These are phyloP conservation scores for Paragorgia papillata DNA, from an alignment of 92 coral and sea anemone species.

Conservation along the genomic window DNA sequence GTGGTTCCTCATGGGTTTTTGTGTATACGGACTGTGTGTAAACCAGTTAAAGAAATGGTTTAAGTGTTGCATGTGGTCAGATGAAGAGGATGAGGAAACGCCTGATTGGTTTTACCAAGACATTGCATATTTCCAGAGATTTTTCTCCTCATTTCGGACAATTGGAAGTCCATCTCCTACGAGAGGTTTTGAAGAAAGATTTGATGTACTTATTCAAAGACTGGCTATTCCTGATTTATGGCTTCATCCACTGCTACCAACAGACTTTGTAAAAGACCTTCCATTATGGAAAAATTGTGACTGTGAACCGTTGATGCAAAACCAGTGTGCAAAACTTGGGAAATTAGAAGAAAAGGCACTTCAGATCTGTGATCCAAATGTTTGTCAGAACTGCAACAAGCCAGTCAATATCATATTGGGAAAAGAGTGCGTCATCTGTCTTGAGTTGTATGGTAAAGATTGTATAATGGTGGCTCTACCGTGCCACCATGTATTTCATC, in stretches of 20 bases:
- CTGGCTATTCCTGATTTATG: slow-evolving; percentile 95
- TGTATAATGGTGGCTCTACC: slow-evolving; percentile 81
- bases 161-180: slow-evolving; percentile 65
- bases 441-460: slow-evolving; percentile 76
- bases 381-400: slow-evolving; percentile 57
- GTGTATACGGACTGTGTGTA: slow-evolving; percentile 62
- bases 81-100: slow-evolving; percentile 62
- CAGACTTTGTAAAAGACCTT: slow-evolving; percentile 82
- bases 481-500: slow-evolving; percentile 93
- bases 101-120: slow-evolving; percentile 95
- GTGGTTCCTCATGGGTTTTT: slow-evolving; percentile 62
- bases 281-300: slow-evolving; percentile 90
- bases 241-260: slow-evolving; percentile 92
- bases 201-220: slow-evolving; percentile 86
- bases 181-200: slow-evolving; percentile 80
- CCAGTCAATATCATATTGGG: slow-evolving; percentile 72
- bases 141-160: slow-evolving; percentile 71
- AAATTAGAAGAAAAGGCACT: slow-evolving; percentile 1
- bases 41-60: slow-evolving; percentile 68
- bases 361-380: slow-evolving; percentile 21
- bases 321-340: slow-evolving; percentile 17
- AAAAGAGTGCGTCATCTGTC: slow-evolving; percentile 86
- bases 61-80: slow-evolving; percentile 62
- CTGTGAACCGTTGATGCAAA: slow-evolving; percentile 20
- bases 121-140: slow-evolving; percentile 73